Base-by-base conservation (phyloP, 2,888 invertebrate genomes). In the Unio pictorum region DNA sequence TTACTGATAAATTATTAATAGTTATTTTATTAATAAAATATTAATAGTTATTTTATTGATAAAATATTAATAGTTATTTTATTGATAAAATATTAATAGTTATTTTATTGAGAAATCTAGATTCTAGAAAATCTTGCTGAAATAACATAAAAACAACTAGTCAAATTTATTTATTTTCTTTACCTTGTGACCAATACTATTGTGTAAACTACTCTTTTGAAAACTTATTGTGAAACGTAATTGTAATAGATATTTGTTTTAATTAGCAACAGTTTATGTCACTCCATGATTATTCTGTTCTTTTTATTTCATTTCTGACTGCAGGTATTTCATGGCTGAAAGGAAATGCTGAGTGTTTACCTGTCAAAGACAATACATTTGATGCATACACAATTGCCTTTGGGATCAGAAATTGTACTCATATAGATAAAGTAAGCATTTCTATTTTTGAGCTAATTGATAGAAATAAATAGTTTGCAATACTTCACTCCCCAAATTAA, bases 301-400 rank as follows among this genome's bases (percentile, higher is more conserved):
- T 54, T 28, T 56, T 59, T 62, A 60, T 55, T 28, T 59, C 28
- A 3, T 60, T 62, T 65, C 56, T 55, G 3, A 17, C 68, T 72
- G 8, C 72, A 86, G 86, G 84, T 61, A 80, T 89, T 3, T 83
- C 83, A 2, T 93, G 93, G 92, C 73, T 92, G 5, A 88, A 91
- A 87, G 96, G 94, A 0, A 94, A 99, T 91, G 99, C 98, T 0
- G 98, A 99, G 90, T 89, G 93, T 69, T 91, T 99, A 64, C 93
- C 95, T 0, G 93, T 97, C 79, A 93, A 94, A 78, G 94, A 95
- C 60, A 92, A 93, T 56, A 68, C 72, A n/a, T 99, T 93, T 90
- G 95, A 94, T 76, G 96, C 96, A 0, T 99, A 98, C 89, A 98
- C 99, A 3, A 97, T 99, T 82, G 97, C 98, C 0, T 99, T 98